Percentiles rank a stretch among this genome's conserved stretches.
Evolutionary conservation across 1,140 invertebrate genomes (phyloP).

Genomic region (Drosophila gunungcola): DNA sequence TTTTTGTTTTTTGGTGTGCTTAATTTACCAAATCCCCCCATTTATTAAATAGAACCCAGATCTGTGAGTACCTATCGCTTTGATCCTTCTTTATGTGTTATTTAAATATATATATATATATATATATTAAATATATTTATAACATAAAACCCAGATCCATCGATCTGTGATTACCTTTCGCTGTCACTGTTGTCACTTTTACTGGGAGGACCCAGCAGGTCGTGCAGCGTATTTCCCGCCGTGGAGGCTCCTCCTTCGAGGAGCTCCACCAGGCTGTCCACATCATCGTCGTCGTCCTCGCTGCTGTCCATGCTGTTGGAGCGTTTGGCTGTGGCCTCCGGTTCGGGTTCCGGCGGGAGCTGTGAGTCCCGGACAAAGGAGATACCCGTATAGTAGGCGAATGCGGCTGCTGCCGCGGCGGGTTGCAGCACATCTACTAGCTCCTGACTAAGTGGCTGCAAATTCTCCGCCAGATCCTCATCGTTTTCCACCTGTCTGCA

Average conservation of each 20-base stretch:
- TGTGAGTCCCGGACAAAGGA: slow-evolving; percentile 74
- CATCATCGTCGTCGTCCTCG: slow-evolving; percentile 72
- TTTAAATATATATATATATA: too few species aligned
- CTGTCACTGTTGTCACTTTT: slow-evolving; percentile 59
- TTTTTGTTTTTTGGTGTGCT: too few species aligned
- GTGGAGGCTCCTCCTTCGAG: slow-evolving; percentile 50
- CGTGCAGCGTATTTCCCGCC: slow-evolving; percentile 55
- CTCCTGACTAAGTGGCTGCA: slow-evolving; percentile 69
- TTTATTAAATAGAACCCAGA: too few species aligned
- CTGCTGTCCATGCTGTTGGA: slow-evolving; percentile 64
- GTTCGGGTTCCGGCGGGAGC: slow-evolving; percentile 29
- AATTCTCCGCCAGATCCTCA: slow-evolving; percentile 29
- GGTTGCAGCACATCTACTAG: slow-evolving; percentile 73
- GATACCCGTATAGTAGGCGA: slow-evolving; percentile 79
- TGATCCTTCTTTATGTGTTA: too few species aligned
- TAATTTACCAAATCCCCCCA: too few species aligned
- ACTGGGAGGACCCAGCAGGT: slow-evolving; percentile 48
- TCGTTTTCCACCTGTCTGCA: neutral
- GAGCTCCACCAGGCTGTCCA: slow-evolving; percentile 57
- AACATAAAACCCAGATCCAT: neutral
- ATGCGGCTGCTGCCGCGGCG: slow-evolving; percentile 68
- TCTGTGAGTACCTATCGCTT: too few species aligned
- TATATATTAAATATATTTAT: neutral
- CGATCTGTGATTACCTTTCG: slow-evolving; percentile 56
- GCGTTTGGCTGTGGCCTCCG: slow-evolving; percentile 26